phyloP scores from a whole-genome alignment of 2,113 vertebrate genomes.

The Trinectes maculatus region DNA sequence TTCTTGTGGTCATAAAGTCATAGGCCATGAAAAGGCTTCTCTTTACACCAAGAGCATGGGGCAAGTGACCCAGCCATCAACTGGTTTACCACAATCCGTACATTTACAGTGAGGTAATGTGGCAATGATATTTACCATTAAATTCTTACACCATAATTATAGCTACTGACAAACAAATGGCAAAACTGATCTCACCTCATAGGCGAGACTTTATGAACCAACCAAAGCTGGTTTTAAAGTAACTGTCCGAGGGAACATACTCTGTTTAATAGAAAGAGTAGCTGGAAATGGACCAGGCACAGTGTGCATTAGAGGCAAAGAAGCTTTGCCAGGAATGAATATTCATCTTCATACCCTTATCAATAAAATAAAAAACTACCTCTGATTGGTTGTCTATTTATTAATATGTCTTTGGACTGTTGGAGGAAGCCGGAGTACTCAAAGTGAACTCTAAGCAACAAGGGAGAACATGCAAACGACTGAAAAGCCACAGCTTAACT shows the following conservation, averaged over 20 bases:
- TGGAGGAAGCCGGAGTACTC: no score
- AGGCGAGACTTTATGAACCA: neutral
- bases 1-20: constrained; percentile 23
- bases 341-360: neutral
- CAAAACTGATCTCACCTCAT: neutral
- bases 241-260: neutral
- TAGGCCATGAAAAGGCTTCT: neutral
- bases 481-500: no score
- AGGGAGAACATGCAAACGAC: no score
- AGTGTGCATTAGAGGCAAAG: neutral
- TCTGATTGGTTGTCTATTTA: no score
- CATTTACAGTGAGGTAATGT: neutral
- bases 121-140: constrained; percentile 16
- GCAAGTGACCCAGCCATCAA: neutral
- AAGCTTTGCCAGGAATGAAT: neutral
- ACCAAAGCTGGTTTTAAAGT: neutral
- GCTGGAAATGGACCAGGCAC: neutral
- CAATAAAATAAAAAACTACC: neutral
- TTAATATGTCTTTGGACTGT: no score
- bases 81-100: constrained; percentile 12
- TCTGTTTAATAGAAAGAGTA: constrained; percentile 1
- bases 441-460: no score
- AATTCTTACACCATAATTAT: constrained; percentile 14
- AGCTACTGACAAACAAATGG: neutral
- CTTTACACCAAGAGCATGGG: constrained; percentile 8